phyloP scores from a whole-genome alignment of 92 coral and sea anemone genomes.

The Metridium senile region DNA sequence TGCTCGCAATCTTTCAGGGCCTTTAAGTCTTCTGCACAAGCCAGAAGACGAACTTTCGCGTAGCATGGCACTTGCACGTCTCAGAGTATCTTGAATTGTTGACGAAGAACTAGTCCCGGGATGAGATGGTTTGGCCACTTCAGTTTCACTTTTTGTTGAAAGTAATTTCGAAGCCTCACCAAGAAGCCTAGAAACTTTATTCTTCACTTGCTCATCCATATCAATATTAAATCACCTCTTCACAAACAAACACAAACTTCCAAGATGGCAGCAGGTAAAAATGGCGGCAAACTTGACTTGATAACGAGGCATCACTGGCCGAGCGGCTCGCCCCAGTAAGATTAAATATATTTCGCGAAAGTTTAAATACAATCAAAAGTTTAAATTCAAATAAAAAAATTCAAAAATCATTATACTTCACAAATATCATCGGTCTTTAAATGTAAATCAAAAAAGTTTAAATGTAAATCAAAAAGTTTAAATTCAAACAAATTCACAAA shows the following conservation, averaged over 20 bases:
- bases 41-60: slow-evolving; percentile 49
- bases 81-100: slow-evolving; percentile 36
- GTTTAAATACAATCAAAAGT: neutral
- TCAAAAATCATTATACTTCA: neutral
- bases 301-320: slow-evolving; percentile 33
- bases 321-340: slow-evolving; percentile 44
- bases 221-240: neutral
- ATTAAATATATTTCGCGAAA: slow-evolving; percentile 20
- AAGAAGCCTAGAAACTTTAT: slow-evolving; percentile 28
- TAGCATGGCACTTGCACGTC: slow-evolving; percentile 45
- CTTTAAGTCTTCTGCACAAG: slow-evolving; percentile 37
- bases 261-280: too few species aligned
- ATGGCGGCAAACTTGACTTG: slow-evolving; percentile 30
- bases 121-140: neutral
- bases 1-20: slow-evolving; percentile 50
- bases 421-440: neutral
- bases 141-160: neutral
- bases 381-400: neutral
- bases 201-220: neutral
- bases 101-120: neutral
- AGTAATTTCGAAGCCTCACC: slow-evolving; percentile 43
- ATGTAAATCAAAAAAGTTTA: too few species aligned
- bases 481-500: too few species aligned
- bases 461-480: too few species aligned
- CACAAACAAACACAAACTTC: too few species aligned